Base-by-base conservation (phyloP, 2,797 vertebrate genomes). In the Poeciliopsis turneri region DNA sequence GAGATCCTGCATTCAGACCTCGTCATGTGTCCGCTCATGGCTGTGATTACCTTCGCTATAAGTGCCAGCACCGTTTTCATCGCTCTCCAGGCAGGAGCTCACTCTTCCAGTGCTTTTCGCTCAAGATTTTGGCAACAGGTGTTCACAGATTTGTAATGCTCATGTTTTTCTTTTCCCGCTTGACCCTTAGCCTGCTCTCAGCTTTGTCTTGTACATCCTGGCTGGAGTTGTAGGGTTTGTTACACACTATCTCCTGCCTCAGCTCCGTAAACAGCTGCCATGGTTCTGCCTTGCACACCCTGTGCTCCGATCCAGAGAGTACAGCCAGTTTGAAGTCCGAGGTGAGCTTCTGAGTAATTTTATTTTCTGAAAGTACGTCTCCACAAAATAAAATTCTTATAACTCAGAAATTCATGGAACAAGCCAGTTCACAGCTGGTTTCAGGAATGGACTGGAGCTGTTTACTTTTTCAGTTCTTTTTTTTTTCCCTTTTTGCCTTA, bases 61-160 rank as follows among this genome's bases (percentile, higher is more conserved):
- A 97, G 97, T 77, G 97, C 97, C 94, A 98, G 97, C 95, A 98
- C 97, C 0, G 97, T 98, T 87, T 98, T 98, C 91, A 97, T 98
- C 5, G 97, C 97, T 82, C 93, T 98, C 76, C 97, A 98, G 93
- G 97, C 30, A 18, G 49, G 61, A 72, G 75, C 57, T 53, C 81
- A 1, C 36, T 74, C n/a, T 68, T 41, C 5, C 25, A 46, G 20
- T 9, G 79, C 18, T 41, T 81, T 87, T 59, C 39, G 55, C 10
- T 45, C 30, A 75, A 6, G n/a, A 75, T 70, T 80, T 74, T 41
- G 53, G 10, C 16, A 12, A 45, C 41, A 74, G 30, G 12, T 36
- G 8, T 36, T 51, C 5, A 8, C 23, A 3, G 3, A 57, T 72
- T 53, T 53, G 53, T 53, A 18, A n/a, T 59, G 4, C 68, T 79